Evolutionary conservation across 2,888 invertebrate genomes (phyloP).

Genomic region (Acanthococcus lagerstroemiae): DNA sequence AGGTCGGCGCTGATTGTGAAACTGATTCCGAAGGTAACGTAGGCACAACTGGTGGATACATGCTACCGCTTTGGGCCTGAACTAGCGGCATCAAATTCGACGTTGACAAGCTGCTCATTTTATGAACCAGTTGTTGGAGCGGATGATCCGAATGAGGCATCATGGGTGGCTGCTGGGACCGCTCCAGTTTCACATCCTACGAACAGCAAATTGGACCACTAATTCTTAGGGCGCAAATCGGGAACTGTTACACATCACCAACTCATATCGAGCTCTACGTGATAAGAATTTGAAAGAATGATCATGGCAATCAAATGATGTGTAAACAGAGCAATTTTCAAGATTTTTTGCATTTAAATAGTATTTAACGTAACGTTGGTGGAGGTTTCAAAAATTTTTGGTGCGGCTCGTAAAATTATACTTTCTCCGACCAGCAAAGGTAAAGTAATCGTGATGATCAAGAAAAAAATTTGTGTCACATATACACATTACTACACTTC

Average conservation of each 20-base stretch:
- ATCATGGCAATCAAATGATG: too few relatives aligned
- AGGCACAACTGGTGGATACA: background rate
- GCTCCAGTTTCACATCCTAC: constrained; percentile 11
- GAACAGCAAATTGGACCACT: background rate
- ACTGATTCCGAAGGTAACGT: background rate
- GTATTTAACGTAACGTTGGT: too few relatives aligned
- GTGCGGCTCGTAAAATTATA: too few relatives aligned
- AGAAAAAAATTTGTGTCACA: too few relatives aligned
- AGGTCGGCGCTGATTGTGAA: background rate
- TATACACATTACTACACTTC: too few relatives aligned
- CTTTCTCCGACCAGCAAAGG: too few relatives aligned
- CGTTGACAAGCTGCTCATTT: constrained; percentile 5
- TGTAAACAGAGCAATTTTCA: too few relatives aligned
- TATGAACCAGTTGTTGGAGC: constrained; percentile 16
- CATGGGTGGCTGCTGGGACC: background rate
- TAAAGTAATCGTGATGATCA: too few relatives aligned
- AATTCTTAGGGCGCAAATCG: background rate
- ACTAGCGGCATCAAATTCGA: background rate
- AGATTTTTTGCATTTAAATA: too few relatives aligned
- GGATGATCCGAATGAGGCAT: background rate
- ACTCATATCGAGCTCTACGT: too few relatives aligned
- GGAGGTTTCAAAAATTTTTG: too few relatives aligned
- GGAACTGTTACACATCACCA: background rate
- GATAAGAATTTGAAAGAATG: too few relatives aligned
- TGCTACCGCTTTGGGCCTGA: background rate